Conservation (phyloP, 2,113 vertebrate species). For the Panthera uncia region DNA sequence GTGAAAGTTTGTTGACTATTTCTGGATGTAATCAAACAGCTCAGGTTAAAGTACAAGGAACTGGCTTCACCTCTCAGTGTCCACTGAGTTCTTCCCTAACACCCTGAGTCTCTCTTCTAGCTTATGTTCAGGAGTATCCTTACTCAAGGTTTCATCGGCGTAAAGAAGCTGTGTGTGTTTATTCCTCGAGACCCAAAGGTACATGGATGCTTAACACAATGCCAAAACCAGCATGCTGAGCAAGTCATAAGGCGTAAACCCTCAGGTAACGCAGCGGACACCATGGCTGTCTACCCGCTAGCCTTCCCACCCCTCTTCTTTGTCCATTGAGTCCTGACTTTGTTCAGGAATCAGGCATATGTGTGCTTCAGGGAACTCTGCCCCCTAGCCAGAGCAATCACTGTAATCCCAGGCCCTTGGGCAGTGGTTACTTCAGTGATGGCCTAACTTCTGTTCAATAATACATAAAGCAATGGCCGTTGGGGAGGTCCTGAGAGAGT, state of each 20-base stretch:
- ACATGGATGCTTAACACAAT: too few species aligned
- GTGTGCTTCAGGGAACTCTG: neutral
- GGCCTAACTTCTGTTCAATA: neutral
- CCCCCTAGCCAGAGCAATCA: neutral
- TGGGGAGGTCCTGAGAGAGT: neutral
- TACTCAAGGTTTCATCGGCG: neutral
- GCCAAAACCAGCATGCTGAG: neutral
- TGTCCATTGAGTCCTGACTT: neutral
- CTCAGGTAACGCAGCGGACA: neutral
- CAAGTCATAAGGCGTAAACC: neutral
- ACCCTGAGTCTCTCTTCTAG: neutral
- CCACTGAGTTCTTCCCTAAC: neutral
- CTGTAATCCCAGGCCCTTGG: neutral
- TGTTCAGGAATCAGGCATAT: neutral
- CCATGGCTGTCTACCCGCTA: rapidly evolving
- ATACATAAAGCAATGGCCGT: neutral
- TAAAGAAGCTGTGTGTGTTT: neutral
- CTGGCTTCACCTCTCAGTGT: neutral
- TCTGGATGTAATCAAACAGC: neutral
- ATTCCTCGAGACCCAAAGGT: neutral
- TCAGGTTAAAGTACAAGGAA: neutral
- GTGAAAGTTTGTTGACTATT: neutral
- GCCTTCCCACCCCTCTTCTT: neutral
- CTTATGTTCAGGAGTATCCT: neutral
- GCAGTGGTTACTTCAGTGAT: neutral